Percentiles rank a stretch among this genome's conserved stretches.
Conservation (phyloP, 2,113 vertebrate genomes). For the Cheilinus undulatus region DNA sequence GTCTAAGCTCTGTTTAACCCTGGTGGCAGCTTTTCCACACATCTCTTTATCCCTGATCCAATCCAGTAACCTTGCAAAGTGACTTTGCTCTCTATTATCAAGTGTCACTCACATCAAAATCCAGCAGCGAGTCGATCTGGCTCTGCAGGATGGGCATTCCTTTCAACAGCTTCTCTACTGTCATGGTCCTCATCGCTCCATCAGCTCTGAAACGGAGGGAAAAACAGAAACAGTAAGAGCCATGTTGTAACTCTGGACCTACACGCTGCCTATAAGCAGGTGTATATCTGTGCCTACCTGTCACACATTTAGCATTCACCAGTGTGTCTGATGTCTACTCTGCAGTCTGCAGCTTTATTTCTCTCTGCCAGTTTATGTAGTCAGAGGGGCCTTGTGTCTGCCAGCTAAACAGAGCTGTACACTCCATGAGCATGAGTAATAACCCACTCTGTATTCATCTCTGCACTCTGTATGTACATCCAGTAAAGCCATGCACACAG, state of each 20-base stretch:
- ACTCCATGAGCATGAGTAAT: conserved; percentile 38
- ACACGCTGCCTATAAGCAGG: neutral
- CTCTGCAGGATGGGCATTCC: conserved; percentile 96
- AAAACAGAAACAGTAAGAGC: conserved; percentile 9
- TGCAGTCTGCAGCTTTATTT: conserved; percentile 4
- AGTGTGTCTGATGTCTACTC: conserved; percentile 24
- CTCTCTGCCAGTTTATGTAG: conserved; percentile 25
- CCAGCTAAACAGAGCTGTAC: conserved; percentile 39
- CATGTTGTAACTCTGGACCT: neutral
- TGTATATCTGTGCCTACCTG: conserved; percentile 5
- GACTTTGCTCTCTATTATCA: conserved; percentile 22
- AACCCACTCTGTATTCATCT: conserved; percentile 49
- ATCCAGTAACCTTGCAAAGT: conserved; percentile 11
- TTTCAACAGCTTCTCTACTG: conserved; percentile 96
- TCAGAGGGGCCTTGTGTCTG: conserved; percentile 41
- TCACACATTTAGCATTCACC: conserved; percentile 4
- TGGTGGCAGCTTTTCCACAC: neutral
- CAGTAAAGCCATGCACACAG: conserved; percentile 24
- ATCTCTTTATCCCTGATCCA: neutral
- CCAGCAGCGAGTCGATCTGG: conserved; percentile 96
- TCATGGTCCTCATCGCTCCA: conserved; percentile 96
- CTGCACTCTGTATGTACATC: conserved; percentile 1
- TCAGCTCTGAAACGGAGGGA: conserved; percentile 86
- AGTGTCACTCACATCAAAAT: conserved; percentile 92
- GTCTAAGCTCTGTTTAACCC: neutral